Conservation (phyloP, 1,140 invertebrate genomes). For the Neelides sp. region DNA sequence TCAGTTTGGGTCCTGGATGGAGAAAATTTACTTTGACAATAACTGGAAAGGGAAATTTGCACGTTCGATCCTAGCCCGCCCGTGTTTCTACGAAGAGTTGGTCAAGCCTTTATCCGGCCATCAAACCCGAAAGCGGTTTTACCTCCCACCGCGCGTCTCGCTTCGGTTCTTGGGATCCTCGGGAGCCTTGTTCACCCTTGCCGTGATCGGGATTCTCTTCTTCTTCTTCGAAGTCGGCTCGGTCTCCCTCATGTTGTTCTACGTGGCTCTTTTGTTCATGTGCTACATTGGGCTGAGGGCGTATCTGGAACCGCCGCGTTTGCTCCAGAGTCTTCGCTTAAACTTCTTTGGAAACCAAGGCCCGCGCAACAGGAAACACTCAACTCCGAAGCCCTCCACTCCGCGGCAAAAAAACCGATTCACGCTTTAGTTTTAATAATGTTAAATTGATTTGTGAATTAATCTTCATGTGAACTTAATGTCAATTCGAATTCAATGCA, state of each 20-base stretch:
- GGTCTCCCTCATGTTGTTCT: not conserved
- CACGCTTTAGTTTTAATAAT: no score
- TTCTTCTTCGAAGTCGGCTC: not conserved
- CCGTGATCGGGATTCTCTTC: not conserved
- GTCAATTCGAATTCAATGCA: no score
- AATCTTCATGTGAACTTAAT: no score
- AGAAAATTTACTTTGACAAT: slow-evolving; percentile 9
- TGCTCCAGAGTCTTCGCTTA: not conserved
- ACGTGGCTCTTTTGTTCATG: not conserved
- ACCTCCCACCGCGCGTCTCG: slow-evolving; percentile 19
- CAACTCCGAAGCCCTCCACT: no score
- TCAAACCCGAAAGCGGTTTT: not conserved
- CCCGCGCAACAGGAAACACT: no score
- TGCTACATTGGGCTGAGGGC: not conserved
- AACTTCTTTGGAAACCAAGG: not conserved
- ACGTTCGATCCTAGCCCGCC: slow-evolving; percentile 17
- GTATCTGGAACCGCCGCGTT: not conserved
- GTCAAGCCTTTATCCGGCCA: slow-evolving; percentile 7
- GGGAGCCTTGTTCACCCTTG: not conserved
- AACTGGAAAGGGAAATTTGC: slow-evolving; percentile 10
- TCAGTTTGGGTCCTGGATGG: slow-evolving; percentile 10
- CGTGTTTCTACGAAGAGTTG: slow-evolving; percentile 10
- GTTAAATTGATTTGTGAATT: no score
- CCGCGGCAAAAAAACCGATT: no score
- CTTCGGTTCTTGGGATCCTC: slow-evolving; percentile 12